These are phyloP conservation scores for Rhynchophorus ferrugineus DNA, from an alignment of 1,140 invertebrate species.

Conservation along the genomic window DNA sequence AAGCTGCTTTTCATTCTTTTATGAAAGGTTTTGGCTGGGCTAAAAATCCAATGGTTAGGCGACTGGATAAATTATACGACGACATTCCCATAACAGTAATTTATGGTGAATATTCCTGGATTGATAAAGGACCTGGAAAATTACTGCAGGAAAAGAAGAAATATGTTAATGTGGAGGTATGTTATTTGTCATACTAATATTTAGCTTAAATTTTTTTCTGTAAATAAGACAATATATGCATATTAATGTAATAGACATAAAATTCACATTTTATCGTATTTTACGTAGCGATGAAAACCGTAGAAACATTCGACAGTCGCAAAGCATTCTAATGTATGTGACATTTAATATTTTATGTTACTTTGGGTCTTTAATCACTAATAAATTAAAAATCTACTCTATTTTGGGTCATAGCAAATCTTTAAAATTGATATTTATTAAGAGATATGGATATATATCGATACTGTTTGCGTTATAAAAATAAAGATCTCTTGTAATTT, in stretches of 20 bases:
- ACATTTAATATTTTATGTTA: no score
- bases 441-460: no score
- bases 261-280: neutral
- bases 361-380: no score
- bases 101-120: conserved; percentile 89
- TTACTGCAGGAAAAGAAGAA: conserved; percentile 62
- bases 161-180: conserved; percentile 77
- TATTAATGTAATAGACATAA: neutral
- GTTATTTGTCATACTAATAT: no score
- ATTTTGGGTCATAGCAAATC: no score
- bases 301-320: no score
- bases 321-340: no score
- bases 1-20: conserved; percentile 87
- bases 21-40: conserved; percentile 90
- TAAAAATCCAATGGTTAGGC: conserved; percentile 84
- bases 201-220: no score
- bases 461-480: no score
- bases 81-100: conserved; percentile 83
- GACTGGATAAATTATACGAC: conserved; percentile 62
- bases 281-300: neutral
- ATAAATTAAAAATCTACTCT: no score
- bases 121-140: conserved; percentile 74
- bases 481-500: no score
- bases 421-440: no score
- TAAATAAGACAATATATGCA: neutral